phyloP scores from a whole-genome alignment of 2,888 invertebrate genomes.

The Drosophila mettleri region DNA sequence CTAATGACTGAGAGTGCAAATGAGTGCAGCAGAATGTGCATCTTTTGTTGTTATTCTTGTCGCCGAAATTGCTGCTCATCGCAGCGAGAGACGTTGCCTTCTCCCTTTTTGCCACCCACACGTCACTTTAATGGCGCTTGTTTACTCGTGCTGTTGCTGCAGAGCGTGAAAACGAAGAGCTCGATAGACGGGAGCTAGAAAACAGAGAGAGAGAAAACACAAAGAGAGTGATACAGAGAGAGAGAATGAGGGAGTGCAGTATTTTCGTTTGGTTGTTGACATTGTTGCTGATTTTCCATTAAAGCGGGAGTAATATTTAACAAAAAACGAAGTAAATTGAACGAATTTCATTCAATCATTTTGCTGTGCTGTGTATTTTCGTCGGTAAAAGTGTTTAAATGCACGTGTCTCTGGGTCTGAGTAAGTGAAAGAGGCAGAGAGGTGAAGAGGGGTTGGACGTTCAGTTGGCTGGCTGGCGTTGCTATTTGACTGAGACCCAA shows the following conservation, averaged over 20 bases:
- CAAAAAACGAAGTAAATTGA: constrained; percentile 38
- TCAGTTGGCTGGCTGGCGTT: constrained; percentile 38
- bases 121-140: constrained; percentile 32
- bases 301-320: constrained; percentile 54
- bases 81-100: constrained; percentile 26
- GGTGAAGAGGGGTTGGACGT: neutral
- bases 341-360: constrained; percentile 65
- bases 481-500: constrained; percentile 59
- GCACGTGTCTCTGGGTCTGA: constrained; percentile 74
- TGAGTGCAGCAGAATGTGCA: constrained; percentile 25
- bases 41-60: constrained; percentile 23
- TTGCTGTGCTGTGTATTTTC: constrained; percentile 45
- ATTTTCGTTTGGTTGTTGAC: constrained; percentile 38
- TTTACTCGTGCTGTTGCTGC: constrained; percentile 27
- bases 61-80: constrained; percentile 16
- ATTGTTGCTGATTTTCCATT: constrained; percentile 22
- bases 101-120: constrained; percentile 37
- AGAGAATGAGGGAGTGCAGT: constrained; percentile 15
- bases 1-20: constrained; percentile 24
- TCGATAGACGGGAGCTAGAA: constrained; percentile 7
- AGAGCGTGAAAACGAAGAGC: constrained; percentile 14
- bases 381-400: constrained; percentile 48
- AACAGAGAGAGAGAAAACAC: constrained; percentile 21
- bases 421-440: neutral
- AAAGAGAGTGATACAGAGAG: constrained; percentile 16